Conservation (phyloP, 2,797 vertebrate species). For the Sebastes steindachneri region DNA sequence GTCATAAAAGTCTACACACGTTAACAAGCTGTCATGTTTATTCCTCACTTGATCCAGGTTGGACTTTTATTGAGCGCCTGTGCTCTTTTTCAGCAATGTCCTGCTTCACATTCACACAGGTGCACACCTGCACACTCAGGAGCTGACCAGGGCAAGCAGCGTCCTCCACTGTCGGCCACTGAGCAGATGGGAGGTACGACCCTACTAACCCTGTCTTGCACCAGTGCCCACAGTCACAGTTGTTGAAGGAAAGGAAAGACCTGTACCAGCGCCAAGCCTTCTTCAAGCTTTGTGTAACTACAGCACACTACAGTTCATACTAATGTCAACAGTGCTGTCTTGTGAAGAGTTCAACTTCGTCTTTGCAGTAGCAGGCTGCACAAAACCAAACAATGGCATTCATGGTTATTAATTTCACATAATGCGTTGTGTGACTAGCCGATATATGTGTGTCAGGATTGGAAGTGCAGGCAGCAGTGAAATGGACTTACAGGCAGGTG, state of each 20-base stretch:
- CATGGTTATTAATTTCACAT: neutral
- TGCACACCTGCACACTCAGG: conserved; percentile 6
- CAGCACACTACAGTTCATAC: neutral
- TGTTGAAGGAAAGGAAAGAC: conserved; percentile 14
- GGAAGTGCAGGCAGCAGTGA: neutral
- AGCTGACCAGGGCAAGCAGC: neutral
- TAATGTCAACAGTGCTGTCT: neutral
- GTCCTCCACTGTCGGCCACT: neutral
- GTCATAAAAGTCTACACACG: neutral
- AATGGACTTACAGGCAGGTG: neutral
- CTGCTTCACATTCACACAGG: conserved; percentile 12
- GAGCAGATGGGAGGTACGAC: conserved; percentile 47
- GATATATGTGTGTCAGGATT: neutral
- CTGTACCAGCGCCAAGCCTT: neutral
- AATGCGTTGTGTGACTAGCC: neutral
- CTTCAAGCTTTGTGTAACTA: neutral
- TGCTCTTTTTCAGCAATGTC: neutral
- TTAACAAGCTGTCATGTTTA: neutral
- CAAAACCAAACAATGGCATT: neutral
- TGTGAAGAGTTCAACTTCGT: neutral
- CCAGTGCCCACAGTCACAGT: conserved; percentile 1
- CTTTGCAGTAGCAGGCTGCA: neutral
- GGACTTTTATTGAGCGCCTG: neutral
- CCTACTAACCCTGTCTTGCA: conserved; percentile 28
- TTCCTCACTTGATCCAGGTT: neutral